phyloP scores from a whole-genome alignment of 2,888 invertebrate species.

The Callyntrura sp. region DNA sequence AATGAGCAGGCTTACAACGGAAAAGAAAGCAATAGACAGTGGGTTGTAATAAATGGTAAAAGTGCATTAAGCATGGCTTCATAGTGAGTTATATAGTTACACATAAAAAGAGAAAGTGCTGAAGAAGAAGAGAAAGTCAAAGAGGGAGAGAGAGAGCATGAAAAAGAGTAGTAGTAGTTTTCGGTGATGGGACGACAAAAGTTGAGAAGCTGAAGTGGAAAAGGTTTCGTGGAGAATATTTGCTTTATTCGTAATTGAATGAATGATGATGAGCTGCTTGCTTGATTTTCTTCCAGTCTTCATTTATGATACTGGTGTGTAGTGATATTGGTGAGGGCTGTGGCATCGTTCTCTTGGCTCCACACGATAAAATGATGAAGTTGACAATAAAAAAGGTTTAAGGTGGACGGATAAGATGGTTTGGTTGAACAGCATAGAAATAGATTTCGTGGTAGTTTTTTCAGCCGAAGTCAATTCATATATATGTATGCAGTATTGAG shows the following conservation, averaged over 20 bases:
- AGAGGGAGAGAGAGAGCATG: conserved; percentile 22
- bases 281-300: conserved; percentile 45
- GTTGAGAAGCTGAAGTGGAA: conserved; percentile 19
- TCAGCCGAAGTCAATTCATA: not conserved
- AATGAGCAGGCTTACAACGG: not conserved
- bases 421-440: not conserved
- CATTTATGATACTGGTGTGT: conserved; percentile 21
- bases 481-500: not conserved
- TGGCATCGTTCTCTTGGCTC: conserved; percentile 32
- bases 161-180: not conserved
- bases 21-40: conserved; percentile 14
- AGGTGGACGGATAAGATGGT: not conserved
- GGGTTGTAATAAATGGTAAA: conserved; percentile 8
- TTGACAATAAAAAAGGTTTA: conserved; percentile 5
- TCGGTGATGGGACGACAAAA: not conserved
- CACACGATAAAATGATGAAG: not conserved
- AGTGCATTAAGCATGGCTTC: conserved; percentile 8
- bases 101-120: conserved; percentile 30
- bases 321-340: not conserved
- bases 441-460: not conserved
- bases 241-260: conserved; percentile 34
- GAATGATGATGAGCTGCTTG: conserved; percentile 54
- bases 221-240: conserved; percentile 1
- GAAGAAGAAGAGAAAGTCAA: conserved; percentile 8
- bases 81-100: too few relatives aligned